Conservation (phyloP, 2,113 vertebrate genomes). For the Macheiramphus alcinus region DNA sequence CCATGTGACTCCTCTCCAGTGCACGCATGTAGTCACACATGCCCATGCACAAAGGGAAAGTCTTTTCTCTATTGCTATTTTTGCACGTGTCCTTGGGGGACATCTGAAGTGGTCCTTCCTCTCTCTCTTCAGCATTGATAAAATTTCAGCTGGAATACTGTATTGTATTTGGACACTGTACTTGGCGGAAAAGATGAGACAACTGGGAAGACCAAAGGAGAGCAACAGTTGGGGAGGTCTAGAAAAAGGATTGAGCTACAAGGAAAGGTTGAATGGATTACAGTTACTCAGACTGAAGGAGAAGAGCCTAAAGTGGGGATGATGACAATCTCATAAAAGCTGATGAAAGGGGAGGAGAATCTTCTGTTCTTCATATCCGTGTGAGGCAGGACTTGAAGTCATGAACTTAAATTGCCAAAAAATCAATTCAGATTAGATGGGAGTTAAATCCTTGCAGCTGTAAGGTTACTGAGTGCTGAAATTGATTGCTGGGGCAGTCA, state of each 20-base stretch:
- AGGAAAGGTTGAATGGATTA: background rate
- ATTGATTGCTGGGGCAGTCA: background rate
- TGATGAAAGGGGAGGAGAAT: conserved; percentile 45
- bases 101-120: background rate
- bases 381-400: background rate
- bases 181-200: background rate
- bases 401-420: conserved; percentile 13
- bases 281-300: background rate
- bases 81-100: background rate
- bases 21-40: background rate
- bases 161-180: background rate
- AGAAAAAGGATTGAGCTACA: background rate
- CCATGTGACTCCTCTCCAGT: background rate
- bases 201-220: background rate
- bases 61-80: background rate
- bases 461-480: background rate
- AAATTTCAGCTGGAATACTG: background rate
- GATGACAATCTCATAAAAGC: conserved; percentile 51
- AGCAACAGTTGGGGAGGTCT: background rate
- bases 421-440: conserved; percentile 10
- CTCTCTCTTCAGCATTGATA: background rate
- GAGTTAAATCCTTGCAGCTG: background rate
- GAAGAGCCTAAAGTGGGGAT: background rate
- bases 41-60: background rate
- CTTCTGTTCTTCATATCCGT: background rate